Conservation (phyloP, 2,113 vertebrate species). For the Sinocyclocheilus anshuiensis region DNA sequence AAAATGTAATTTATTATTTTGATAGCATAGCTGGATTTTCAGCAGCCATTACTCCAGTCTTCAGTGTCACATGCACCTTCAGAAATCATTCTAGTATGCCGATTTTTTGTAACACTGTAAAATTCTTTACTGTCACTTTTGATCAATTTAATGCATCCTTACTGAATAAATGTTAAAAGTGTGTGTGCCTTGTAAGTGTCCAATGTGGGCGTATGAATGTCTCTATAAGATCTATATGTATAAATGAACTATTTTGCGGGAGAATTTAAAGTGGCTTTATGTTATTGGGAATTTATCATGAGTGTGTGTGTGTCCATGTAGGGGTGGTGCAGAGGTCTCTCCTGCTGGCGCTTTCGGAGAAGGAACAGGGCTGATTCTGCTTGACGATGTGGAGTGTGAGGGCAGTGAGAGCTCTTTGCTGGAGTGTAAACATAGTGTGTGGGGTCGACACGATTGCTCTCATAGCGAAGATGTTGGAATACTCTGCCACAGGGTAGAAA, state of each 20-base stretch:
- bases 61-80: neutral
- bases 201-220: neutral
- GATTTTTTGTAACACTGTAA: neutral
- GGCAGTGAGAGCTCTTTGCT: slow-evolving; percentile 84
- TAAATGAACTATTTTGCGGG: neutral
- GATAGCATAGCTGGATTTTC: neutral
- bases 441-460: slow-evolving; percentile 89
- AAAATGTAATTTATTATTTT: neutral
- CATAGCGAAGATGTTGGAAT: slow-evolving; percentile 85
- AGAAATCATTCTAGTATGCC: neutral
- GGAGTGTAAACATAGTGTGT: slow-evolving; percentile 83
- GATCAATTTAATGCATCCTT: neutral
- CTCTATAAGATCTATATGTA: neutral
- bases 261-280: neutral
- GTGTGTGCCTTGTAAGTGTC: no score
- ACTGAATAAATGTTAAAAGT: neutral
- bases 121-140: neutral
- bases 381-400: slow-evolving; percentile 85
- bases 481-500: slow-evolving; percentile 74
- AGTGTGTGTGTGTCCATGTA: slow-evolving; percentile 47
- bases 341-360: slow-evolving; percentile 74
- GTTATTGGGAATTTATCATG: neutral
- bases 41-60: neutral
- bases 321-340: slow-evolving; percentile 73
- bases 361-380: slow-evolving; percentile 82